phyloP scores from a whole-genome alignment of 2,797 vertebrate genomes.

The Spinus pinus region DNA sequence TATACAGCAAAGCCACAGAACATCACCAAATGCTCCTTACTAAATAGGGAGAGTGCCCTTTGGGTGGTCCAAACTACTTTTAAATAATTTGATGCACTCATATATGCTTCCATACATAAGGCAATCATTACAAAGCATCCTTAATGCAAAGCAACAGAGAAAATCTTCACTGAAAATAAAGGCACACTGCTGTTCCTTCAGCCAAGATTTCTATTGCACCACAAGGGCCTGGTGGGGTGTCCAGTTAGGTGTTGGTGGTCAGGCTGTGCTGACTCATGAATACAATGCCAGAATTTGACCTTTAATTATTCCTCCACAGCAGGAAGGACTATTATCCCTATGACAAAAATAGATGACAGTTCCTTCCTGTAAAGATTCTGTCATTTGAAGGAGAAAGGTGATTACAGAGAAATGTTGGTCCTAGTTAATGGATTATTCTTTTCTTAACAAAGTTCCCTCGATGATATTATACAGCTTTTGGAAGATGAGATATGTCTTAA shows the following conservation, averaged over 20 bases:
- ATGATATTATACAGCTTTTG: not conserved
- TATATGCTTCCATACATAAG: not conserved
- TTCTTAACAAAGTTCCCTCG: not conserved
- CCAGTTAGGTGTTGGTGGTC: not conserved
- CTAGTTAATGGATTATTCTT: not conserved
- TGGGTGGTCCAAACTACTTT: not conserved
- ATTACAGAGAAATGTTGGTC: not conserved
- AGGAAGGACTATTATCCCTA: not conserved
- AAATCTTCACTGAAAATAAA: not conserved
- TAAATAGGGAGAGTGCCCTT: not conserved
- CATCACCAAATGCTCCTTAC: not conserved
- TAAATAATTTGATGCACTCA: not conserved
- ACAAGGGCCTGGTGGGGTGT: not conserved
- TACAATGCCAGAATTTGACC: not conserved
- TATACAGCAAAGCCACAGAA: not conserved
- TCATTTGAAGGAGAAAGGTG: not conserved
- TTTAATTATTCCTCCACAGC: constrained; percentile 23
- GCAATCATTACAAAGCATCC: not conserved
- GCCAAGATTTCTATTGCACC: not conserved
- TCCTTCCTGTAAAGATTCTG: not conserved
- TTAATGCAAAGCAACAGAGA: not conserved
- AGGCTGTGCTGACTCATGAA: not conserved
- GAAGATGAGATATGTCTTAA: not conserved
- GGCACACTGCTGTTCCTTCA: not conserved
- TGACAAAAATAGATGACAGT: not conserved